phyloP scores from a whole-genome alignment of 2,113 vertebrate species.

The Amazona guildingii region DNA sequence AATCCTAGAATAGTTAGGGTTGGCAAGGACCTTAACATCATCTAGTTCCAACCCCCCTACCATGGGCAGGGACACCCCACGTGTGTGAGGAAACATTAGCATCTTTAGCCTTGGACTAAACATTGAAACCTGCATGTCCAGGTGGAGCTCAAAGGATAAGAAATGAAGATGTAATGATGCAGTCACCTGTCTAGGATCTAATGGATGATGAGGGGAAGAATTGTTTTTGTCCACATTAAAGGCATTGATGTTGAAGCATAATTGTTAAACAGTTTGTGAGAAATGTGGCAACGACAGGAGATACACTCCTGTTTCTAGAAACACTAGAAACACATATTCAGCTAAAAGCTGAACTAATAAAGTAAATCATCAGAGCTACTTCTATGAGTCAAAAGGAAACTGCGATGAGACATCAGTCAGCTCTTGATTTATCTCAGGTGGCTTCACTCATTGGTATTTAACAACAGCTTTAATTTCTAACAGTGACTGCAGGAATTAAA shows the following conservation, averaged over 20 bases:
- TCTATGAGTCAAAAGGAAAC: background rate
- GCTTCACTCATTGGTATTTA: background rate
- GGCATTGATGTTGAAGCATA: background rate
- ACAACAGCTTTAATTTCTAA: background rate
- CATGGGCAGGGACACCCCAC: too few relatives aligned
- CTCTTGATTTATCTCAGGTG: background rate
- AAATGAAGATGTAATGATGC: background rate
- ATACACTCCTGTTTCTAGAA: background rate
- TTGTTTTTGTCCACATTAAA: background rate
- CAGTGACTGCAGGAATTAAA: background rate
- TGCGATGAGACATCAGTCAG: background rate
- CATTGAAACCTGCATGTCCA: background rate
- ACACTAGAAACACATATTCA: background rate
- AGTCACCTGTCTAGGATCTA: background rate
- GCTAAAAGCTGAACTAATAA: background rate
- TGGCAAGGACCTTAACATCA: too few relatives aligned
- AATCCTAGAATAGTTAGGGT: too few relatives aligned
- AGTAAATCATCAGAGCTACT: background rate
- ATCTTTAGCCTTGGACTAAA: background rate
- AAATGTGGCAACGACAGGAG: background rate
- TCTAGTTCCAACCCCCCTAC: too few relatives aligned
- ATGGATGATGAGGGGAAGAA: background rate
- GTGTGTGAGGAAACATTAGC: background rate
- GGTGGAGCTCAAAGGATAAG: background rate
- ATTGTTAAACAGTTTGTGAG: background rate